These are phyloP conservation scores for Ptilorrhoa leucosticta DNA, from an alignment of 2,113 vertebrate species.

Conservation along the genomic window DNA sequence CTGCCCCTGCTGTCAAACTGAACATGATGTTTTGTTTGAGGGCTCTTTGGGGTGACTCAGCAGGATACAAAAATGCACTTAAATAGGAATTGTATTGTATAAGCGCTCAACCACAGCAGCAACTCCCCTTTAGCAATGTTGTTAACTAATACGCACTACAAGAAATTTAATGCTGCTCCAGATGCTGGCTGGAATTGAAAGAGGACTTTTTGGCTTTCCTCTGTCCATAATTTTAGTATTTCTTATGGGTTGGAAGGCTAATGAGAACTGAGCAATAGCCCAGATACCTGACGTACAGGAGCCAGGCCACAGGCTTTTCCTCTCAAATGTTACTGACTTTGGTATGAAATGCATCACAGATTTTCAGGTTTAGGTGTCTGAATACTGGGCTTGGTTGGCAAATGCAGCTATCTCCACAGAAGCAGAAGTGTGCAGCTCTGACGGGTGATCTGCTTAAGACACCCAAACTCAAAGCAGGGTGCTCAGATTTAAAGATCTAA, in stretches of 20 bases:
- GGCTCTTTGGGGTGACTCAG: conserved; percentile 27
- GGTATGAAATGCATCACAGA: neutral
- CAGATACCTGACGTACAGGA: accelerated
- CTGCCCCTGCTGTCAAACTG: neutral
- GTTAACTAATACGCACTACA: neutral
- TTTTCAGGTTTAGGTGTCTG: neutral
- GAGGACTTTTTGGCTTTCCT: neutral
- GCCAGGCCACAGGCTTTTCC: neutral
- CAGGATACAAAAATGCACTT: conserved; percentile 22
- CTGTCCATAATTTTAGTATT: neutral
- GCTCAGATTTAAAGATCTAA: neutral
- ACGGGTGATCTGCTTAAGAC: neutral
- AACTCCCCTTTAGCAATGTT: conserved; percentile 13
- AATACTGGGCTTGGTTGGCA: neutral
- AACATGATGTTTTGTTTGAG: neutral
- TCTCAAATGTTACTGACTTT: neutral
- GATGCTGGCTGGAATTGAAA: neutral
- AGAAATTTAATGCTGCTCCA: neutral
- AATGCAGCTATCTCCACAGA: neutral
- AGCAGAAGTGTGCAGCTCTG: neutral
- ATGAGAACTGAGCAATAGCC: neutral
- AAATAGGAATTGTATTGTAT: conserved; percentile 10
- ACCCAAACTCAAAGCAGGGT: neutral
- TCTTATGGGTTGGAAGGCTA: neutral
- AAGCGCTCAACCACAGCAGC: neutral